Conservation (phyloP, 2,113 vertebrate genomes). For the Perognathus longimembris region DNA sequence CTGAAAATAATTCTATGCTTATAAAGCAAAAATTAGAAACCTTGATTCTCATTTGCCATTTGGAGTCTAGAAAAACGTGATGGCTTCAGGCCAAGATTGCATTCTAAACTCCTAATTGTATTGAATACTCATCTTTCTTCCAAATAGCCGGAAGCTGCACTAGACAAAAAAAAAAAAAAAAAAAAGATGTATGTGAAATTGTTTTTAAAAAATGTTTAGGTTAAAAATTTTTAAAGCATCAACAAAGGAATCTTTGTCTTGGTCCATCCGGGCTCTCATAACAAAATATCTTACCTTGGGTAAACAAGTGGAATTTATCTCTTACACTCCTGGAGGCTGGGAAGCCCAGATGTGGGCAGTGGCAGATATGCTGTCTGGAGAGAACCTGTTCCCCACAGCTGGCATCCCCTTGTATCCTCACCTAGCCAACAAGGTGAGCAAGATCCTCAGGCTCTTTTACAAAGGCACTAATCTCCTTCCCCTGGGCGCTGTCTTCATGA, state of each 20-base stretch:
- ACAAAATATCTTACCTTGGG: background rate
- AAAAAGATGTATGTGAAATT: constrained; percentile 44
- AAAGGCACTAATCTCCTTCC: background rate
- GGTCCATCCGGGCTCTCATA: background rate
- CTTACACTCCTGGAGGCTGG: background rate
- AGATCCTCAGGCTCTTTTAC: background rate
- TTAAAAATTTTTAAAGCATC: constrained; percentile 57
- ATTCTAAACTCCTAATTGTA: constrained; percentile 49
- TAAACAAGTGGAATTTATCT: background rate
- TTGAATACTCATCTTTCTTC: constrained; percentile 47
- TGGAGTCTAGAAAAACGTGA: constrained; percentile 56
- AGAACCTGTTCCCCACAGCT: background rate
- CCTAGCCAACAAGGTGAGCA: background rate
- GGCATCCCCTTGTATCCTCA: background rate
- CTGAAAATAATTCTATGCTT: constrained; percentile 61
- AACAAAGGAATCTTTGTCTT: constrained; percentile 33
- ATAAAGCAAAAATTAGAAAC: constrained; percentile 72
- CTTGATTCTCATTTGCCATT: constrained; percentile 66
- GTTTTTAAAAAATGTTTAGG: constrained; percentile 39
- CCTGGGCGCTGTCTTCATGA: background rate
- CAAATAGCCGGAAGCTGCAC: constrained; percentile 50
- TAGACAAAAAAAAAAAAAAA: no score
- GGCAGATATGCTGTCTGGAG: background rate
- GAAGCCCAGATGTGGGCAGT: background rate
- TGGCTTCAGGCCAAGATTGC: constrained; percentile 59